Percentiles rank a stretch among this genome's conserved stretches.
Evolutionary conservation across 2,888 invertebrate genomes (phyloP).

Genomic region (Calliphora vomitoria): DNA sequence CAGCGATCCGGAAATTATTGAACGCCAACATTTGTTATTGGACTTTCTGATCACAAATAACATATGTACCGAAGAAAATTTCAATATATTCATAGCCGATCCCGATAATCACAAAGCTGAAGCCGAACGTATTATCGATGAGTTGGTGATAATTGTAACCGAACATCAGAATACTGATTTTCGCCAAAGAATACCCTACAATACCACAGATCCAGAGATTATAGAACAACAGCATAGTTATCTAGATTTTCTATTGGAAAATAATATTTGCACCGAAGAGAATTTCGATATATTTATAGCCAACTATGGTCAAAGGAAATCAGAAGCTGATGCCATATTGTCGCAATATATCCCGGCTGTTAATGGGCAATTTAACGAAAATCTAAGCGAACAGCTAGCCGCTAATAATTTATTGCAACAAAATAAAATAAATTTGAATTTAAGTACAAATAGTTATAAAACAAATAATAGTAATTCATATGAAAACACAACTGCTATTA

Average conservation of each 20-base stretch:
- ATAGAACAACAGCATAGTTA: slow-evolving; percentile 76
- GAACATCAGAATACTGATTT: slow-evolving; percentile 75
- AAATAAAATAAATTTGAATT: slow-evolving; percentile 8
- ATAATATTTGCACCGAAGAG: slow-evolving; percentile 78
- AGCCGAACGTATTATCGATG: slow-evolving; percentile 81
- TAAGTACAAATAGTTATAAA: slow-evolving; percentile 30
- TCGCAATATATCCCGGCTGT: slow-evolving; percentile 33
- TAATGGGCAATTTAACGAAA: slow-evolving; percentile 25
- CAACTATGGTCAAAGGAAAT: slow-evolving; percentile 76
- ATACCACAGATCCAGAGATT: slow-evolving; percentile 76
- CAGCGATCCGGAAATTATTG: slow-evolving; percentile 79
- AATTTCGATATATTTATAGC: slow-evolving; percentile 79
- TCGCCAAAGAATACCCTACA: slow-evolving; percentile 76
- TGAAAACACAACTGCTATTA: neutral
- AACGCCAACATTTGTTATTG: slow-evolving; percentile 81
- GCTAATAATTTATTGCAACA: neutral
- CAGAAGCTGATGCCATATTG: slow-evolving; percentile 77
- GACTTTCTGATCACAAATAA: slow-evolving; percentile 83
- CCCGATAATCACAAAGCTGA: slow-evolving; percentile 83
- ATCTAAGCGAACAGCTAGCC: neutral
- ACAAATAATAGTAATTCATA: neutral
- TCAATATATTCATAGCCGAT: slow-evolving; percentile 83
- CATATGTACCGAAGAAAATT: slow-evolving; percentile 83
- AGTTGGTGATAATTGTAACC: slow-evolving; percentile 79
- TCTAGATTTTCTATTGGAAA: slow-evolving; percentile 77